Conservation (phyloP, 2,113 vertebrate genomes). For the Lichenostomus cassidix region DNA sequence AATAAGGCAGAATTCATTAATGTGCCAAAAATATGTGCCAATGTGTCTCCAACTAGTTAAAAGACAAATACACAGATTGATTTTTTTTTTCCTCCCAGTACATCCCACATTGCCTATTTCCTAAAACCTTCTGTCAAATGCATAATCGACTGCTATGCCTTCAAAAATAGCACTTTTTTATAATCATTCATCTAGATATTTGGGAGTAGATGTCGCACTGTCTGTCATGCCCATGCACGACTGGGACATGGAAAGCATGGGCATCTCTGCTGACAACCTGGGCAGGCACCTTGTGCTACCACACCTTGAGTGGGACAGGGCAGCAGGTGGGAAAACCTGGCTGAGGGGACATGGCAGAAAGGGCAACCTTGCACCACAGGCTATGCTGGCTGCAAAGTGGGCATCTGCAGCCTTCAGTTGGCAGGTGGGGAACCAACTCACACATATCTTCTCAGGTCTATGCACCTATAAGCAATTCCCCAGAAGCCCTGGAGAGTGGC, state of each 20-base stretch:
- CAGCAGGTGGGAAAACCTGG: not conserved
- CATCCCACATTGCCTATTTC: slow-evolving; percentile 84
- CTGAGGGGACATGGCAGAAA: not conserved
- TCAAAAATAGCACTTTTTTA: slow-evolving; percentile 76
- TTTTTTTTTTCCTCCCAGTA: slow-evolving; percentile 81
- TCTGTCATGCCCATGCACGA: slow-evolving; percentile 45
- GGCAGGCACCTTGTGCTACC: not conserved
- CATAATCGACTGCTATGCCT: slow-evolving; percentile 79
- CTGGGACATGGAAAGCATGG: not conserved
- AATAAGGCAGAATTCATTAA: slow-evolving; percentile 80
- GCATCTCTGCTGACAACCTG: not conserved
- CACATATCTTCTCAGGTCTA: not conserved
- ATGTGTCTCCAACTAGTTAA: slow-evolving; percentile 83
- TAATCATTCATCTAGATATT: slow-evolving; percentile 71
- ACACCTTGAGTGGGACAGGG: not conserved
- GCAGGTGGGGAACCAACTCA: not conserved
- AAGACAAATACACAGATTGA: slow-evolving; percentile 84
- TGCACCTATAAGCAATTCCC: not conserved
- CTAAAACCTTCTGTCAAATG: slow-evolving; percentile 84
- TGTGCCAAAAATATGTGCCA: slow-evolving; percentile 81
- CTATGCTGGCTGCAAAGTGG: not conserved
- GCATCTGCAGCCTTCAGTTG: not conserved
- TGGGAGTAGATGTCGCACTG: slow-evolving; percentile 56
- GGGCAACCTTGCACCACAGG: not conserved
- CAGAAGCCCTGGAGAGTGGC: not conserved